These are phyloP conservation scores for Hemicentrotus pulcherrimus DNA, from an alignment of 35 echinoderm and acorn worm genomes.

Conservation along the genomic window DNA sequence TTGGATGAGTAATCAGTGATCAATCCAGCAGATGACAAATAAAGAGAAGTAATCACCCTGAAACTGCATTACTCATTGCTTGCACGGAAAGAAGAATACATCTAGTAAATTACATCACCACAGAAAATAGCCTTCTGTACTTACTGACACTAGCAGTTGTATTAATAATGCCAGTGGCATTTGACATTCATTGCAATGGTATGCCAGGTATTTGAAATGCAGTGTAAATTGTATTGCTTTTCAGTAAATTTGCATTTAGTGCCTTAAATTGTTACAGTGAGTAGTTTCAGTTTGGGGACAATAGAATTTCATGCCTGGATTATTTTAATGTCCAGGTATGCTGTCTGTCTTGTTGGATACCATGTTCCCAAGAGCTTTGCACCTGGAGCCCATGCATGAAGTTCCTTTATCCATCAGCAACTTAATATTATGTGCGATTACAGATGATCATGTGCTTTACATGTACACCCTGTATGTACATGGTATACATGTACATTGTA, in stretches of 20 bases:
- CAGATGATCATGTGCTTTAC: no score
- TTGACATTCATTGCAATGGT: background rate
- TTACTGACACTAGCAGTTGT: background rate
- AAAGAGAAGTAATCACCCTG: background rate
- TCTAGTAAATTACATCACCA: background rate
- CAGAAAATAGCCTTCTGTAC: background rate
- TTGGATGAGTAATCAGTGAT: conserved; percentile 11
- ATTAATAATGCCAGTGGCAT: background rate
- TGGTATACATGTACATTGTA: conserved; percentile 38
- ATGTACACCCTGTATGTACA: no score
- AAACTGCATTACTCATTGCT: conserved; percentile 13
- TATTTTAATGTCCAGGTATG: background rate
- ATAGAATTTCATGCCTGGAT: background rate
- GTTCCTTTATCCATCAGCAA: background rate
- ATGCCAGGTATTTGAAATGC: background rate
- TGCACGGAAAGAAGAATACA: background rate
- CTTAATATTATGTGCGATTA: background rate
- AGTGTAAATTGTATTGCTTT: background rate
- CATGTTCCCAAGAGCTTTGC: background rate
- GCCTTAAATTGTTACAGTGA: background rate
- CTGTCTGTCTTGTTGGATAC: background rate
- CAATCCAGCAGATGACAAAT: conserved; percentile 11
- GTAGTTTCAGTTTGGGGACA: background rate
- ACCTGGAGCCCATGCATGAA: background rate
- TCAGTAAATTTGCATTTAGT: no score